These are phyloP conservation scores for Drosophila bocqueti DNA, from an alignment of 1,140 invertebrate species.

Conservation along the genomic window DNA sequence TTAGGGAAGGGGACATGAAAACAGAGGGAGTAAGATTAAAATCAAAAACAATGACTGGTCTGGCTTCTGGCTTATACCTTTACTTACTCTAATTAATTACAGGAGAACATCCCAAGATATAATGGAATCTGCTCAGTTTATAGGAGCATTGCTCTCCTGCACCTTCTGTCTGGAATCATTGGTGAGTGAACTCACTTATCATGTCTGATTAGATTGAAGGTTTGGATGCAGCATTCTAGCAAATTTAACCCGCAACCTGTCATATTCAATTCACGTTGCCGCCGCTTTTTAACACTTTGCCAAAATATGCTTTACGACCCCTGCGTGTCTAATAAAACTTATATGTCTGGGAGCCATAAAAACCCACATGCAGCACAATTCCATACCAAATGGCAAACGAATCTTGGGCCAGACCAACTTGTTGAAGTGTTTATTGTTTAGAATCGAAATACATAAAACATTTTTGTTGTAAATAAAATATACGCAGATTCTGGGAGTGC, in stretches of 20 bases:
- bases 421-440: slow-evolving; percentile 71
- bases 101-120: neutral
- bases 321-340: slow-evolving; percentile 65
- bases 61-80: neutral
- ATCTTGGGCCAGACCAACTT: slow-evolving; percentile 51
- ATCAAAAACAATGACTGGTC: slow-evolving; percentile 46
- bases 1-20: slow-evolving; percentile 21
- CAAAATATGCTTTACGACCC: slow-evolving; percentile 58
- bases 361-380: slow-evolving; percentile 29
- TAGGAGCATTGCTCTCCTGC: slow-evolving; percentile 1
- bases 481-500: slow-evolving; percentile 1
- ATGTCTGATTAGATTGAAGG: slow-evolving; percentile 23
- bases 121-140: slow-evolving; percentile 5
- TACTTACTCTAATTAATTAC: slow-evolving; percentile 34
- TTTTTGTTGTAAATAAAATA: slow-evolving; percentile 36
- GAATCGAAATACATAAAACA: slow-evolving; percentile 61
- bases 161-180: neutral
- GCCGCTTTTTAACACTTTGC: slow-evolving; percentile 43
- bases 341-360: slow-evolving; percentile 54
- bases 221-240: slow-evolving; percentile 1
- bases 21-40: slow-evolving; percentile 12
- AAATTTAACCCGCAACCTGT: slow-evolving; percentile 19
- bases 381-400: slow-evolving; percentile 27
- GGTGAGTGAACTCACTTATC: neutral
- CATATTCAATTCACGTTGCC: slow-evolving; percentile 39